A percentile compares a stretch with the other conserved stretches of the same genome.
These are phyloP conservation scores for Xylocopa sonorina DNA, from an alignment of 1,140 invertebrate species.

Conservation along the genomic window DNA sequence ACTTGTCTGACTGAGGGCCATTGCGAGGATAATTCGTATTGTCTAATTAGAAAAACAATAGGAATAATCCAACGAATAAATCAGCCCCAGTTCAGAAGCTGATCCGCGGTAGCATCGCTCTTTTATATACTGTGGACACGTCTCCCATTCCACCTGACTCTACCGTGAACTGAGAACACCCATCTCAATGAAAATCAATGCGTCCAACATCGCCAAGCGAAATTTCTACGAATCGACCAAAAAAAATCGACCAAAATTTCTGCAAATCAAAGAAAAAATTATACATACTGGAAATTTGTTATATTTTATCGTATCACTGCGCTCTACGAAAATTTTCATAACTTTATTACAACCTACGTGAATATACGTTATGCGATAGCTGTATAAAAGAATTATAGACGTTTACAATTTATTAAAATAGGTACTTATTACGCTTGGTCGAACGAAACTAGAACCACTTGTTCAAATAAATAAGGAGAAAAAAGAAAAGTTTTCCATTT, in stretches of 20 bases:
- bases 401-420: not conserved
- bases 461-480: too few species aligned
- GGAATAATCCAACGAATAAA: slow-evolving; percentile 59
- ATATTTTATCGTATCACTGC: too few species aligned
- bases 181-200: slow-evolving; percentile 13
- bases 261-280: too few species aligned
- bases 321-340: too few species aligned
- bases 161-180: slow-evolving; percentile 32
- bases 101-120: slow-evolving; percentile 62
- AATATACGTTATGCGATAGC: too few species aligned
- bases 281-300: too few species aligned
- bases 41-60: slow-evolving; percentile 67
- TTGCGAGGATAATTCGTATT: slow-evolving; percentile 71
- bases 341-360: too few species aligned
- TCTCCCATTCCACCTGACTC: slow-evolving; percentile 60
- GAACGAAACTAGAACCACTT: too few species aligned
- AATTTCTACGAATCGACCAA: too few species aligned
- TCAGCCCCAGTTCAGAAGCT: slow-evolving; percentile 63
- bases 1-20: slow-evolving; percentile 83
- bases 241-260: too few species aligned
- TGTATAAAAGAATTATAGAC: not conserved
- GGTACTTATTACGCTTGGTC: too few species aligned
- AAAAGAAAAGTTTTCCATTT: too few species aligned
- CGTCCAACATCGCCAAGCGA: slow-evolving; percentile 2
- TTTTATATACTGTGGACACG: slow-evolving; percentile 77